Conservation (phyloP, 2,113 vertebrate genomes). For the Oceanodroma tethys region DNA sequence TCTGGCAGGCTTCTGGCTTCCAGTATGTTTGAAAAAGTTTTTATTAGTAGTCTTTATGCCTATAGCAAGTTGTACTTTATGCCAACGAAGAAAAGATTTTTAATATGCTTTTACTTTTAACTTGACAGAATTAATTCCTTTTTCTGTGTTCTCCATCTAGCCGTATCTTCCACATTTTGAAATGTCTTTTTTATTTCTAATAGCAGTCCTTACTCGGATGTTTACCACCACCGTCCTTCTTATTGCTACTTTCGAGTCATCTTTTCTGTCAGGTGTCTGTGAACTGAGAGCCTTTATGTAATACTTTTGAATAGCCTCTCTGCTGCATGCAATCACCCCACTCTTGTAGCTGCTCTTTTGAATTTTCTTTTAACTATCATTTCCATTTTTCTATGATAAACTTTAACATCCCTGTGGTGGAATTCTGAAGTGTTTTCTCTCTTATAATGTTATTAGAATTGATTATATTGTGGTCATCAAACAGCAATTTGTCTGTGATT, state of each 20-base stretch:
- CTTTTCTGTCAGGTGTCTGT: not conserved
- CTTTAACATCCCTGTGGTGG: not conserved
- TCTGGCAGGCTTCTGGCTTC: not conserved
- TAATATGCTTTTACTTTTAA: not conserved
- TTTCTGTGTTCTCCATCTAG: not conserved
- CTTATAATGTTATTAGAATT: not conserved
- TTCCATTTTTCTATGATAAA: not conserved
- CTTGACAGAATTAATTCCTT: not conserved
- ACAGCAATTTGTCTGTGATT: not conserved
- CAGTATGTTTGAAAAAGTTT: not conserved
- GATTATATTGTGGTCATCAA: not conserved
- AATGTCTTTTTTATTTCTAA: not conserved
- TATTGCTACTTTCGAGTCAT: not conserved
- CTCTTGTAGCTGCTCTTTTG: not conserved
- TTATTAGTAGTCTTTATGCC: not conserved
- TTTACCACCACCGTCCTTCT: not conserved
- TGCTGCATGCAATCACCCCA: not conserved
- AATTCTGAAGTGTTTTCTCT: not conserved
- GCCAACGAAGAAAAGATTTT: not conserved
- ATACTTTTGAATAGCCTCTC: not conserved
- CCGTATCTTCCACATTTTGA: not conserved
- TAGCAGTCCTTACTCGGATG: not conserved
- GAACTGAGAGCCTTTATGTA: not conserved
- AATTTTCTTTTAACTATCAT: not conserved
- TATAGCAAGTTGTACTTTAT: not conserved